Conservation (phyloP, 2,888 invertebrate genomes). For the Drosophila anomalata region DNA sequence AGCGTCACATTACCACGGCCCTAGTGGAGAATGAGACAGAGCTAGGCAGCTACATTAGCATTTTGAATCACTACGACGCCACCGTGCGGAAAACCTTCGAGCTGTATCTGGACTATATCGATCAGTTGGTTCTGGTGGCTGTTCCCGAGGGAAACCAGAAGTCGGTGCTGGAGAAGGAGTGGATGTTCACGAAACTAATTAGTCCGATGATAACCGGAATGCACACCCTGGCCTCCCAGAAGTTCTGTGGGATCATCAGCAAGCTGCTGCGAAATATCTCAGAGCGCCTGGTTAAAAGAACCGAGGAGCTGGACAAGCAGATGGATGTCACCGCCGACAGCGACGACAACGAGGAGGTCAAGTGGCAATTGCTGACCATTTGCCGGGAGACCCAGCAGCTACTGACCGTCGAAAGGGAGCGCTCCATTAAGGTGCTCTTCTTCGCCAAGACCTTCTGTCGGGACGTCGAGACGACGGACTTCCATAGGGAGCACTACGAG, state of each 20-base stretch:
- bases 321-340: slow-evolving; percentile 79
- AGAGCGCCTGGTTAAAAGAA: slow-evolving; percentile 84
- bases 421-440: slow-evolving; percentile 90
- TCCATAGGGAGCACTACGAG: slow-evolving; percentile 84
- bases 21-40: slow-evolving; percentile 85
- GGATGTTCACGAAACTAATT: slow-evolving; percentile 92
- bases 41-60: slow-evolving; percentile 85
- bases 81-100: slow-evolving; percentile 90
- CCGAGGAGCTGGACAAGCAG: slow-evolving; percentile 83
- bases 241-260: slow-evolving; percentile 88
- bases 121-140: slow-evolving; percentile 89
- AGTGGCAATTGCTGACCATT: slow-evolving; percentile 84
- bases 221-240: slow-evolving; percentile 89
- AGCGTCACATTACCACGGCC: slow-evolving; percentile 87
- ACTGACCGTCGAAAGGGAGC: slow-evolving; percentile 91
- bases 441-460: slow-evolving; percentile 91
- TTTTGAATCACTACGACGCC: slow-evolving; percentile 89
- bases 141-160: slow-evolving; percentile 86
- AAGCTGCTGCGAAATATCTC: slow-evolving; percentile 84
- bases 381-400: slow-evolving; percentile 92
- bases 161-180: slow-evolving; percentile 92
- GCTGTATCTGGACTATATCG: slow-evolving; percentile 94
- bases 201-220: slow-evolving; percentile 91
- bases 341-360: slow-evolving; percentile 78
- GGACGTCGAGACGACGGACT: slow-evolving; percentile 86